Conservation (phyloP, 2,113 vertebrate species). For the Lophotis ruficrista region DNA sequence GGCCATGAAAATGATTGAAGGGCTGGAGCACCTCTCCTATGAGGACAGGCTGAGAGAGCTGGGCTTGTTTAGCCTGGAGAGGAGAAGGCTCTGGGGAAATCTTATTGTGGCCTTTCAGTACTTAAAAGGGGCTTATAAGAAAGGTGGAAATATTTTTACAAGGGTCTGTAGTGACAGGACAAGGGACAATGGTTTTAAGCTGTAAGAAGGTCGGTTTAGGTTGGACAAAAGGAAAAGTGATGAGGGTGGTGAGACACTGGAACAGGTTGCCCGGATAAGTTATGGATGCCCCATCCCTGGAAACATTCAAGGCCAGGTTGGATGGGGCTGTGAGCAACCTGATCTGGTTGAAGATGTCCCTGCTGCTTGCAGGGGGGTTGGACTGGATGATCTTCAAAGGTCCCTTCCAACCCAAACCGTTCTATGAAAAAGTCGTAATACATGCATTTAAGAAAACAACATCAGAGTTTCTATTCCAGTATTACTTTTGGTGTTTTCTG, state of each 20-base stretch:
- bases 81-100: neutral
- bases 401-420: neutral
- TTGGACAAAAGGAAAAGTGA: neutral
- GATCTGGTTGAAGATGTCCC: neutral
- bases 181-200: neutral
- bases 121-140: neutral
- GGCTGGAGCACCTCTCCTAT: neutral
- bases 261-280: neutral
- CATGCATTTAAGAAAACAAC: neutral
- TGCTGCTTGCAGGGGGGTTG: rapidly evolving
- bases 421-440: rapidly evolving
- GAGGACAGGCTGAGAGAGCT: neutral
- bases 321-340: neutral
- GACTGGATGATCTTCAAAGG: neutral
- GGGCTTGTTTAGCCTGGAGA: neutral
- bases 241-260: neutral
- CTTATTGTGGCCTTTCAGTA: neutral
- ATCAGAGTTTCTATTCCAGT: neutral
- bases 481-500: neutral
- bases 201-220: neutral
- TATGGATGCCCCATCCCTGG: neutral
- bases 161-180: neutral
- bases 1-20: neutral
- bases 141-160: neutral
- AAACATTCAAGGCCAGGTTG: neutral